Conservation (phyloP, 37 sponge, comb jelly and placozoan species). For the Geodia barretti region DNA sequence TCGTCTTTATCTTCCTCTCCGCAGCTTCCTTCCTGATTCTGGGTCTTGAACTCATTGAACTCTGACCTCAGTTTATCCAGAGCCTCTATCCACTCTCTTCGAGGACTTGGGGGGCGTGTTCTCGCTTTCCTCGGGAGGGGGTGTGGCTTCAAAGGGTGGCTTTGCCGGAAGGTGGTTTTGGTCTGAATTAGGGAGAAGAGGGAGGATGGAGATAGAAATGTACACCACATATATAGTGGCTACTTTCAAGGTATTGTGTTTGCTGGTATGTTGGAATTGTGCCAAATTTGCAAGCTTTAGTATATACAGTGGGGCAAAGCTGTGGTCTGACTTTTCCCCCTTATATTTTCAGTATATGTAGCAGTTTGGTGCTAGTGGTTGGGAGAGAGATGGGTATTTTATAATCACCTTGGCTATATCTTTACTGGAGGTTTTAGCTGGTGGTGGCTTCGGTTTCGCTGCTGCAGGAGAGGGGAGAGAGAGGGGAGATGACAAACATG, state of each 20-base stretch:
- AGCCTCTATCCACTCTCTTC: slow-evolving; percentile 32
- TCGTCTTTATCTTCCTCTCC: slow-evolving; percentile 30
- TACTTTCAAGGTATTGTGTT: too few relatives aligned
- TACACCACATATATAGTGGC: too few relatives aligned
- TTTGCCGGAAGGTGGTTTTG: background rate
- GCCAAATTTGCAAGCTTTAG: too few relatives aligned
- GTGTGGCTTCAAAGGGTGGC: background rate
- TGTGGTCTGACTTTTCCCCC: too few relatives aligned
- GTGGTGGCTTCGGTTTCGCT: background rate
- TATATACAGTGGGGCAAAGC: too few relatives aligned
- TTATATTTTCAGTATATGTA: too few relatives aligned
- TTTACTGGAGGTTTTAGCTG: background rate
- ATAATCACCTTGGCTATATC: background rate
- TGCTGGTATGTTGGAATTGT: too few relatives aligned
- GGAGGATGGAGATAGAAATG: too few relatives aligned
- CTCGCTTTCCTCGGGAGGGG: background rate
- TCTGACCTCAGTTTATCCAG: slow-evolving; percentile 42
- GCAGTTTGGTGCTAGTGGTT: too few relatives aligned
- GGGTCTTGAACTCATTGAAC: slow-evolving; percentile 39
- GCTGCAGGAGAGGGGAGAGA: background rate
- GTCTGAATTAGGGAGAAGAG: too few relatives aligned
- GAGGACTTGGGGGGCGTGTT: background rate
- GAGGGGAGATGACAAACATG: too few relatives aligned
- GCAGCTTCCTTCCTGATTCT: background rate
- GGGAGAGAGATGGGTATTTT: too few relatives aligned